Evolutionary conservation across 1,140 invertebrate species (phyloP).

Genomic region (Platyscapa corneri): DNA sequence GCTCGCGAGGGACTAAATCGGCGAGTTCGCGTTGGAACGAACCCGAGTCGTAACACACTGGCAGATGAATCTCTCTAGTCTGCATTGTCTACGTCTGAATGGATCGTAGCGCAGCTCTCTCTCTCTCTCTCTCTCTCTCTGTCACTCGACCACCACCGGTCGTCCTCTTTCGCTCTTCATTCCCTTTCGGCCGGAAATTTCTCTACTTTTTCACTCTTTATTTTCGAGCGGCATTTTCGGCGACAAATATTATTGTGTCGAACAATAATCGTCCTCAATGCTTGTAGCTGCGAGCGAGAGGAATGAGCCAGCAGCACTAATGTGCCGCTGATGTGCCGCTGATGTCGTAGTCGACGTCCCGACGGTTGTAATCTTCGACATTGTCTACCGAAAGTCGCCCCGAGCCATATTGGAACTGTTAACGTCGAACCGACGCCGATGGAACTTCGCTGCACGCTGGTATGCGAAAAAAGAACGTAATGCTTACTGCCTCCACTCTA

Average conservation of each 20-base stretch:
- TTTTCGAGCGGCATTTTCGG: constrained; percentile 65
- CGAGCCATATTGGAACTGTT: constrained; percentile 67
- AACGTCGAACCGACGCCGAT: constrained; percentile 57
- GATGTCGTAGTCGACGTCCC: constrained; percentile 13
- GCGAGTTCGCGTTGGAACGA: constrained; percentile 57
- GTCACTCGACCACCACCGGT: neutral
- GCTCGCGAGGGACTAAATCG: constrained; percentile 52
- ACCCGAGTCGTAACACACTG: constrained; percentile 49
- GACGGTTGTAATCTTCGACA: constrained; percentile 71
- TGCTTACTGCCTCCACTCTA: constrained; percentile 27
- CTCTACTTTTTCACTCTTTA: constrained; percentile 60
- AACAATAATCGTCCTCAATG: constrained; percentile 73
- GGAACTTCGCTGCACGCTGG: neutral
- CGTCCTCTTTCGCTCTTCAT: constrained; percentile 64
- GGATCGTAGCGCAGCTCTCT: constrained; percentile 26
- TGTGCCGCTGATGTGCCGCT: neutral
- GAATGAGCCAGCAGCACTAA: constrained; percentile 55
- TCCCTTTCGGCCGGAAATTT: constrained; percentile 62
- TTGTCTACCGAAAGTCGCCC: constrained; percentile 68
- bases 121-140: constrained; percentile 38
- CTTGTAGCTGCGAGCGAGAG: constrained; percentile 55
- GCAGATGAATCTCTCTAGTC: constrained; percentile 69
- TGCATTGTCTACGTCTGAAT: constrained; percentile 73
- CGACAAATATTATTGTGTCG: constrained; percentile 75
- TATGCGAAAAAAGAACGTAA: neutral